phyloP scores from a whole-genome alignment of 1,140 invertebrate species.

The Pinna nobilis region DNA sequence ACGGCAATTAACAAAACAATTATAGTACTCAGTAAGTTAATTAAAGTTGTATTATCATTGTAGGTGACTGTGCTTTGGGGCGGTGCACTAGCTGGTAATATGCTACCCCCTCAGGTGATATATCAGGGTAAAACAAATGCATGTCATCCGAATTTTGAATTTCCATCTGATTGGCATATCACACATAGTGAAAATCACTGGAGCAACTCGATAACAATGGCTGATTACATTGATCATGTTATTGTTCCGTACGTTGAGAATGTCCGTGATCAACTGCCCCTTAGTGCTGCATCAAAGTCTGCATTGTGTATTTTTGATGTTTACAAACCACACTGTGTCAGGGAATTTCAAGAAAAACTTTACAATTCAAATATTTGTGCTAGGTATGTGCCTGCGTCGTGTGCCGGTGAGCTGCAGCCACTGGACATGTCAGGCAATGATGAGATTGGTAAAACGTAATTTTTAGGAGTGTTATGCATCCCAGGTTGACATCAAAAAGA shows the following conservation, averaged over 20 bases:
- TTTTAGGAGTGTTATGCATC: background rate
- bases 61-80: background rate
- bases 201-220: background rate
- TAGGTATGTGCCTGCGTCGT: constrained; percentile 13
- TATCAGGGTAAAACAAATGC: constrained; percentile 14
- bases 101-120: constrained; percentile 15
- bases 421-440: constrained; percentile 10
- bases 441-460: background rate
- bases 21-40: too few species aligned
- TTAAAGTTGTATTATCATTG: background rate
- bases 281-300: background rate
- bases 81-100: background rate
- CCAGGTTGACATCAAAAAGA: background rate
- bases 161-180: constrained; percentile 13
- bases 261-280: background rate
- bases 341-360: constrained; percentile 1
- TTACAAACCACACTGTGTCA: constrained; percentile 2
- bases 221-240: constrained; percentile 2
- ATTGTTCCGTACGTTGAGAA: background rate
- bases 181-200: constrained; percentile 26
- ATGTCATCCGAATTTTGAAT: constrained; percentile 11
- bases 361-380: constrained; percentile 11
- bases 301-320: constrained; percentile 22
- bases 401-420: constrained; percentile 16
- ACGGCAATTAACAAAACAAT: too few species aligned